Conservation (phyloP, 2,113 vertebrate species). For the Gila orcuttii region DNA sequence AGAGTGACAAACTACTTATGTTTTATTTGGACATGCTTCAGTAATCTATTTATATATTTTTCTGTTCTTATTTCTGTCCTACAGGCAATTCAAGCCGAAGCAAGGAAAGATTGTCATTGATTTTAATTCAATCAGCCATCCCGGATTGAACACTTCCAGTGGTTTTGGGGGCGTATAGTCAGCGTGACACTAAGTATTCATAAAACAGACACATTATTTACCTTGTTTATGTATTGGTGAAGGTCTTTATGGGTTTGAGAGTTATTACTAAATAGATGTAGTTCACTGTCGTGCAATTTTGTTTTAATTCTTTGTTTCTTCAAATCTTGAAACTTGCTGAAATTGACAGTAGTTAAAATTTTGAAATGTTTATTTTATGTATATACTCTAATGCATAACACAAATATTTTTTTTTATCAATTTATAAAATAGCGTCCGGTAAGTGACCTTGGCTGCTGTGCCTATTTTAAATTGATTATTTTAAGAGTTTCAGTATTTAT, state of each 20-base stretch:
- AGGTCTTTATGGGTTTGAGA: not conserved
- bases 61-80: not conserved
- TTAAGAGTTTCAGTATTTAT: conserved; percentile 11
- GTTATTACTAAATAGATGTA: not conserved
- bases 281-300: not conserved
- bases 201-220: not conserved
- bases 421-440: not conserved
- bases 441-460: not conserved
- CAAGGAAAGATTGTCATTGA: conserved; percentile 33
- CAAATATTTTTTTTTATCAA: not conserved
- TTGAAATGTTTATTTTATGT: conserved; percentile 20
- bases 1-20: not conserved
- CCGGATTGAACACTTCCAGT: not conserved
- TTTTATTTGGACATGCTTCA: not conserved
- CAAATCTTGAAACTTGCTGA: not conserved
- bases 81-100: conserved; percentile 47
- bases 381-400: not conserved
- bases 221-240: not conserved
- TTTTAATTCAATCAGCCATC: conserved; percentile 39
- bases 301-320: not conserved
- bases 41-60: not conserved
- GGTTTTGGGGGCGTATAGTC: not conserved
- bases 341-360: not conserved
- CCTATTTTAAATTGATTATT: not conserved
- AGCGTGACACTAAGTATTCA: not conserved